Percentiles rank a stretch among this genome's conserved stretches.
Evolutionary conservation across 2,888 invertebrate species (phyloP).

Genomic region (Aproaerema taeniolella): DNA sequence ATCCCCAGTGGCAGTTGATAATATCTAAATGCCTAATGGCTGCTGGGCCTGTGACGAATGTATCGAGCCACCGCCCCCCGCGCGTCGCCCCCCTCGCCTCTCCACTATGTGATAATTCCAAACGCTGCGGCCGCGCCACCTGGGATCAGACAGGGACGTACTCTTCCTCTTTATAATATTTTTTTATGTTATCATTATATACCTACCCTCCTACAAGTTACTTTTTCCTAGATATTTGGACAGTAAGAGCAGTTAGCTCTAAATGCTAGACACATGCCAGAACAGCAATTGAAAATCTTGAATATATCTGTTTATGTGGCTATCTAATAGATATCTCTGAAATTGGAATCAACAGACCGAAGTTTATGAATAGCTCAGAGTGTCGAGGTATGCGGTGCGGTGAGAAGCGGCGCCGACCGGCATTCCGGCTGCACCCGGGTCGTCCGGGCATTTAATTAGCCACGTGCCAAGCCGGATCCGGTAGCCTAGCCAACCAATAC

Average conservation of each 20-base stretch:
- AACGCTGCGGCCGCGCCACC: constrained; percentile 78
- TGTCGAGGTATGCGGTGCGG: constrained; percentile 12
- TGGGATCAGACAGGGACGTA: constrained; percentile 70
- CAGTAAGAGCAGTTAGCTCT: no score
- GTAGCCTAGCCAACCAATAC: constrained; percentile 16
- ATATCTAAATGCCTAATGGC: constrained; percentile 79
- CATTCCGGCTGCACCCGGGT: constrained; percentile 54
- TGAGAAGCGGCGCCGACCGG: constrained; percentile 32
- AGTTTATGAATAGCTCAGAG: constrained; percentile 48
- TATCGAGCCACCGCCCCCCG: constrained; percentile 52
- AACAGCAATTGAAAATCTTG: no score
- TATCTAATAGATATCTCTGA: no score
- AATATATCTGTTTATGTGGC: no score
- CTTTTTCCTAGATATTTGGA: no score
- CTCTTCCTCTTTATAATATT: constrained; percentile 26
- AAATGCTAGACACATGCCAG: no score
- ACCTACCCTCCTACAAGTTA: constrained; percentile 23
- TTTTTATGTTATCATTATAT: no score
- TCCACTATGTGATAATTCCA: constrained; percentile 78
- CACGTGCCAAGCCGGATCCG: constrained; percentile 48
- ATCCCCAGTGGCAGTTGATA: constrained; percentile 70
- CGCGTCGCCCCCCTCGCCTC: constrained; percentile 42
- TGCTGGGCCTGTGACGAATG: constrained; percentile 78
- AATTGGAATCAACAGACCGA: no score
- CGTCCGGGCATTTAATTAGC: constrained; percentile 71